A percentile compares a stretch with the other conserved stretches of the same genome.
These are phyloP conservation scores for Lepus americanus DNA, from an alignment of 2,113 vertebrate genomes.

Conservation along the genomic window DNA sequence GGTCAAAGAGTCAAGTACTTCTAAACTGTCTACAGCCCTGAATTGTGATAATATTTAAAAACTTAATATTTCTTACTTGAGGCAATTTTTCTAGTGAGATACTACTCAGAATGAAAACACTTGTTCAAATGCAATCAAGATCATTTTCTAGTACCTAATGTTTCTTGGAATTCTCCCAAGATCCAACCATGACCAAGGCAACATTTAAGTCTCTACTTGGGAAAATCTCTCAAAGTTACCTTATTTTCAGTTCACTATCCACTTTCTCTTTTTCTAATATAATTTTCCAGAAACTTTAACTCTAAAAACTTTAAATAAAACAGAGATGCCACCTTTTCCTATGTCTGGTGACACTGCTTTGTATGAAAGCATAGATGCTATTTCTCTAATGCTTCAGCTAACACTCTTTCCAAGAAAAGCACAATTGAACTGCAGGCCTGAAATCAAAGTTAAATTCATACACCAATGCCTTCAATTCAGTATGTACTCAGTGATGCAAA, in stretches of 20 bases:
- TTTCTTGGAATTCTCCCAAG: constrained; percentile 44
- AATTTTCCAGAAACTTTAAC: constrained; percentile 43
- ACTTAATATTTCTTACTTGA: constrained; percentile 49
- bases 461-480: constrained; percentile 28
- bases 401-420: constrained; percentile 65
- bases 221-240: constrained; percentile 50
- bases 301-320: constrained; percentile 55
- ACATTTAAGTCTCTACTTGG: constrained; percentile 14
- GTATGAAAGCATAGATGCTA: constrained; percentile 50
- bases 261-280: constrained; percentile 38
- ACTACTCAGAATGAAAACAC: constrained; percentile 20
- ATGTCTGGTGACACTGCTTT: not conserved
- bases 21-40: constrained; percentile 17
- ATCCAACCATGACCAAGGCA: constrained; percentile 21
- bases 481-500: constrained; percentile 53
- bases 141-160: constrained; percentile 42
- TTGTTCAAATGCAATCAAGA: constrained; percentile 54
- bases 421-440: constrained; percentile 39
- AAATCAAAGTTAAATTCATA: constrained; percentile 55
- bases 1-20: constrained; percentile 50
- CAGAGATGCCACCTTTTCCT: not conserved
- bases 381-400: constrained; percentile 30
- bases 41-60: constrained; percentile 40
- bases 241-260: constrained; percentile 50
- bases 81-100: constrained; percentile 26